Percentiles rank a stretch among this genome's conserved stretches.
phyloP scores from a whole-genome alignment of 2,113 vertebrate species.

The Micronycteris hirsuta region DNA sequence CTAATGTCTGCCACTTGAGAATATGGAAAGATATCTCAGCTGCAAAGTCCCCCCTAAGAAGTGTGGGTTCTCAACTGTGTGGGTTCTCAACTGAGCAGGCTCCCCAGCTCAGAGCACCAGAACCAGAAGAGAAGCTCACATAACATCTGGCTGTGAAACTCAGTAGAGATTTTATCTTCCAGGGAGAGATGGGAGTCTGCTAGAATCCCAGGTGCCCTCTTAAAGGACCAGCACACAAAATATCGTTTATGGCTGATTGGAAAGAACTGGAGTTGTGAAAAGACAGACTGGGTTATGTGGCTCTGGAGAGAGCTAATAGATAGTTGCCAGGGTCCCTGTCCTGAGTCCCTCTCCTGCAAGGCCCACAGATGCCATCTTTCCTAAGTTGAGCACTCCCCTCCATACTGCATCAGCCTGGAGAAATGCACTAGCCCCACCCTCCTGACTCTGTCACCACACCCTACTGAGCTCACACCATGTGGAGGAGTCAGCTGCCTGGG shows the following conservation, averaged over 20 bases:
- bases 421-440: neutral
- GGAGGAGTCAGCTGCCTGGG: neutral
- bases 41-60: neutral
- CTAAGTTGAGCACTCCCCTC: neutral
- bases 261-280: too few species aligned
- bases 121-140: neutral
- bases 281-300: too few species aligned
- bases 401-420: neutral
- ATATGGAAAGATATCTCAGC: neutral
- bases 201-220: too few species aligned
- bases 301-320: too few species aligned
- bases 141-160: neutral
- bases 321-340: too few species aligned
- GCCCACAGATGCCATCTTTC: neutral
- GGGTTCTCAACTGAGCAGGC: neutral
- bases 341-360: neutral
- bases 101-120: neutral
- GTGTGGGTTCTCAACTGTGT: neutral
- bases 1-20: neutral
- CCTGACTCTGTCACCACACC: neutral
- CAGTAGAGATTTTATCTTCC: neutral
- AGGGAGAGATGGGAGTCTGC: neutral
- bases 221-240: too few species aligned
- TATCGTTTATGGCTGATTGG: too few species aligned
- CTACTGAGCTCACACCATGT: neutral